A percentile compares a stretch with the other conserved stretches of the same genome.
Evolutionary conservation across 2,888 invertebrate genomes (phyloP).

Genomic region (Lordiphosa andalusiaca): DNA sequence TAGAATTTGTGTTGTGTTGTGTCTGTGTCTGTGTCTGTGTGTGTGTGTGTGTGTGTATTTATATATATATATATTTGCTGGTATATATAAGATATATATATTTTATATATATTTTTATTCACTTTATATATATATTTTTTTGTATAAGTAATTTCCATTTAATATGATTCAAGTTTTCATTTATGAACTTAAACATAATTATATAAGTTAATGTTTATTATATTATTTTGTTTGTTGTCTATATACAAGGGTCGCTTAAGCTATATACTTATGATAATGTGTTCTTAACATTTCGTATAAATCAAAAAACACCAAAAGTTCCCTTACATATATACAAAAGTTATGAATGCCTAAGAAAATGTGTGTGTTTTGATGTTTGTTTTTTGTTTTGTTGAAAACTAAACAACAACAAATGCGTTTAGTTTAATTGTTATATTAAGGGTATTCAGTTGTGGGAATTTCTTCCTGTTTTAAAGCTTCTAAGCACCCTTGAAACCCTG

Average conservation of each 20-base stretch:
- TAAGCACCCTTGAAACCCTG: too few relatives aligned
- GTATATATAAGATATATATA: conserved; percentile 40
- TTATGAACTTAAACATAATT: conserved; percentile 7
- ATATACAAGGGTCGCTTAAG: conserved; percentile 21
- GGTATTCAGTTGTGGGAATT: too few relatives aligned
- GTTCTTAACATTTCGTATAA: too few relatives aligned
- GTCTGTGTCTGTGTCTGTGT: conserved; percentile 34
- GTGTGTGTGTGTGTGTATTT: conserved; percentile 19
- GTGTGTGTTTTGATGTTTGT: too few relatives aligned
- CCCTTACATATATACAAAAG: too few relatives aligned
- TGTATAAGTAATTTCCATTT: conserved; percentile 36
- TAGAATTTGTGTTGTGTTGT: conserved; percentile 46
- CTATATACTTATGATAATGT: neutral
- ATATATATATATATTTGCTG: conserved; percentile 19
- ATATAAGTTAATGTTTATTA: conserved; percentile 13
- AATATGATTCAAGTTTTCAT: conserved; percentile 10
- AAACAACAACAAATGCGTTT: too few relatives aligned
- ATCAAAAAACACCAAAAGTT: too few relatives aligned
- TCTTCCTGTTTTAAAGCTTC: too few relatives aligned
- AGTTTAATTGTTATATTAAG: too few relatives aligned
- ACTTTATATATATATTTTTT: conserved; percentile 25
- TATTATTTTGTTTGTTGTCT: conserved; percentile 18
- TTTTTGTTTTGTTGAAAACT: too few relatives aligned
- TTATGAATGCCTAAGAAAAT: too few relatives aligned
- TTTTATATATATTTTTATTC: conserved; percentile 41